A percentile compares a stretch with the other conserved stretches of the same genome.
Conservation (phyloP, 1,140 invertebrate species). For the Zophobas morio region DNA sequence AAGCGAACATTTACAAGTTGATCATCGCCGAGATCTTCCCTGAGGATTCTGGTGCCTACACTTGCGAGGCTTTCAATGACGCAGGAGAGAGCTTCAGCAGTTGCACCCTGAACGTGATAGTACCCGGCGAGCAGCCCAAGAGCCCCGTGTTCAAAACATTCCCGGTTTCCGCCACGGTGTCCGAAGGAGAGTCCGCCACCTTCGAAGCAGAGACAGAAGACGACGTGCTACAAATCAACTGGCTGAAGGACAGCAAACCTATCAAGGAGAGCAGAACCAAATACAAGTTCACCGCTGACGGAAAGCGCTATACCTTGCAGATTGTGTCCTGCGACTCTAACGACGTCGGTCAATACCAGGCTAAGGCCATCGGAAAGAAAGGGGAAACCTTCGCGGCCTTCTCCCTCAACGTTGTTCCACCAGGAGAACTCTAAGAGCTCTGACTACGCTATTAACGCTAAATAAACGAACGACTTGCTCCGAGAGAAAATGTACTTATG, state of each 20-base stretch:
- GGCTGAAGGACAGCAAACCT: conserved; percentile 93
- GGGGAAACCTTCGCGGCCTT: conserved; percentile 87
- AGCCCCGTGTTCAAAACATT: conserved; percentile 90
- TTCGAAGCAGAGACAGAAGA: conserved; percentile 86
- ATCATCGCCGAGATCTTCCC: conserved; percentile 96
- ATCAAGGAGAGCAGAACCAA: conserved; percentile 79
- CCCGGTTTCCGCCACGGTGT: conserved; percentile 89
- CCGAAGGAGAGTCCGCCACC: conserved; percentile 83
- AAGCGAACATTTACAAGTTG: conserved; percentile 92
- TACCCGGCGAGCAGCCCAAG: conserved; percentile 89
- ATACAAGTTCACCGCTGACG: conserved; percentile 87
- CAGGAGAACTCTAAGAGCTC: conserved; percentile 62
- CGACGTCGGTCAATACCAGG: conserved; percentile 92
- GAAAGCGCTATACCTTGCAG: conserved; percentile 82
- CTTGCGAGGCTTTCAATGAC: conserved; percentile 97
- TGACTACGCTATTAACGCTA: conserved; percentile 53
- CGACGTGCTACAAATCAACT: conserved; percentile 76
- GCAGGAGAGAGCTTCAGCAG: conserved; percentile 94
- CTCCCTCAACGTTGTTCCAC: conserved; percentile 82
- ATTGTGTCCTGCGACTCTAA: conserved; percentile 83
- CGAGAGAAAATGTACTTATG: conserved; percentile 57
- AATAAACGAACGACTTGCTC: conserved; percentile 64
- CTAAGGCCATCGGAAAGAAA: conserved; percentile 88
- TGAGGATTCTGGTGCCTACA: conserved; percentile 94
- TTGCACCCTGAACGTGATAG: conserved; percentile 87